phyloP scores from a whole-genome alignment of 1,140 invertebrate genomes.

The Dreissena polymorpha region DNA sequence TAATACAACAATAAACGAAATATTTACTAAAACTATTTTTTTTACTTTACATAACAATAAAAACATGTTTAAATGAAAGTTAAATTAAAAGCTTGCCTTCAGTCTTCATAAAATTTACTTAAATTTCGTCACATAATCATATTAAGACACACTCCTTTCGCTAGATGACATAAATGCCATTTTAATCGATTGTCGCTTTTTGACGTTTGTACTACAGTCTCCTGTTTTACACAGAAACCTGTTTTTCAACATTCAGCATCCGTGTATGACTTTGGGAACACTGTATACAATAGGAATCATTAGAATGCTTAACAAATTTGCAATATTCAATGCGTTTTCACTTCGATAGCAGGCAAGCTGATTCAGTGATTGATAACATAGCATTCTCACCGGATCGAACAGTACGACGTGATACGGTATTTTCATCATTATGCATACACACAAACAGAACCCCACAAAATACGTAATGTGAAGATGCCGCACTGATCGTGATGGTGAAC shows the following conservation, averaged over 20 bases:
- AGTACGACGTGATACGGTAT: constrained; percentile 35
- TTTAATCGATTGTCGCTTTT: constrained; percentile 40
- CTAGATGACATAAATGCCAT: constrained; percentile 76
- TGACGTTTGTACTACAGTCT: constrained; percentile 23
- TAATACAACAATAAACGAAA: no score
- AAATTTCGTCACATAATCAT: no score
- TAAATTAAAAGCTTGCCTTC: no score
- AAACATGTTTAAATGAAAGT: no score
- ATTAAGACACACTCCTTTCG: constrained; percentile 68
- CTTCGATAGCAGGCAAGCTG: not conserved
- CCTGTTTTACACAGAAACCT: constrained; percentile 42
- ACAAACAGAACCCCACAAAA: constrained; percentile 40
- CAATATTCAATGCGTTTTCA: constrained; percentile 8
- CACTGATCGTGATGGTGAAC: not conserved
- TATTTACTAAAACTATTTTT: no score
- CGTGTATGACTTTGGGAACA: constrained; percentile 19
- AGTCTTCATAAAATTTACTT: no score
- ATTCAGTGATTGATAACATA: not conserved
- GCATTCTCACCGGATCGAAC: constrained; percentile 15
- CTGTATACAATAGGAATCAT: constrained; percentile 40
- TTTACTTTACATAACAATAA: no score
- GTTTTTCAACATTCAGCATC: constrained; percentile 30
- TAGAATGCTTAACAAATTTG: constrained; percentile 24
- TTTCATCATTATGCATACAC: constrained; percentile 15
- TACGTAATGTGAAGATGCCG: constrained; percentile 5